Evolutionary conservation across 1,140 invertebrate species (phyloP).

Genomic region (Drosophila triauraria): DNA sequence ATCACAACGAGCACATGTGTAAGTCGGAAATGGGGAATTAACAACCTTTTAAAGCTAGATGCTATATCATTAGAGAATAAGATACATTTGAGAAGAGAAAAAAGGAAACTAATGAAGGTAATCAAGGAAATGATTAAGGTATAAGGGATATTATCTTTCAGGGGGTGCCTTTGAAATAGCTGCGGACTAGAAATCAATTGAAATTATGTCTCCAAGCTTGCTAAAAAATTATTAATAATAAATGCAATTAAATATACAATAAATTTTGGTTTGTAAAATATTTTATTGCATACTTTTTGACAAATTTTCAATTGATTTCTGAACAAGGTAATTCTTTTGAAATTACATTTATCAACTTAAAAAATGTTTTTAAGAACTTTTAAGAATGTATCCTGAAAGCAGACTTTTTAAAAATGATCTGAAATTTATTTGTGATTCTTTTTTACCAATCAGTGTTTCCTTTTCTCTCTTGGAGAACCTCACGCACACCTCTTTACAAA

Average conservation of each 20-base stretch:
- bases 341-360: too few species aligned
- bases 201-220: too few species aligned
- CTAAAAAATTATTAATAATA: background rate
- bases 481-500: conserved; percentile 18
- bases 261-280: background rate
- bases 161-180: background rate
- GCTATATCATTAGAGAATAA: conserved; percentile 4
- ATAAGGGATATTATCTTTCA: background rate
- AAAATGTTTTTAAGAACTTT: too few species aligned
- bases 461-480: conserved; percentile 1
- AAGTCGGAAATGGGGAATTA: conserved; percentile 75
- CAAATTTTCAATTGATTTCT: too few species aligned
- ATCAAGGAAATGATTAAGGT: background rate
- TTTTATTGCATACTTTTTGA: too few species aligned
- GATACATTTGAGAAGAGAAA: background rate
- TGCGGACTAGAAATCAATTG: too few species aligned
- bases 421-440: background rate
- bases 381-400: too few species aligned
- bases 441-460: conserved; percentile 2
- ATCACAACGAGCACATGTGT: conserved; percentile 89
- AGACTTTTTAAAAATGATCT: too few species aligned
- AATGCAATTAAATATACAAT: background rate
- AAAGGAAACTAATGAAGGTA: conserved; percentile 5
- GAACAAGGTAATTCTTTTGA: too few species aligned
- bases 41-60: background rate